Base-by-base conservation (phyloP, 2,113 vertebrate species). In the Oreochromis aureus region DNA sequence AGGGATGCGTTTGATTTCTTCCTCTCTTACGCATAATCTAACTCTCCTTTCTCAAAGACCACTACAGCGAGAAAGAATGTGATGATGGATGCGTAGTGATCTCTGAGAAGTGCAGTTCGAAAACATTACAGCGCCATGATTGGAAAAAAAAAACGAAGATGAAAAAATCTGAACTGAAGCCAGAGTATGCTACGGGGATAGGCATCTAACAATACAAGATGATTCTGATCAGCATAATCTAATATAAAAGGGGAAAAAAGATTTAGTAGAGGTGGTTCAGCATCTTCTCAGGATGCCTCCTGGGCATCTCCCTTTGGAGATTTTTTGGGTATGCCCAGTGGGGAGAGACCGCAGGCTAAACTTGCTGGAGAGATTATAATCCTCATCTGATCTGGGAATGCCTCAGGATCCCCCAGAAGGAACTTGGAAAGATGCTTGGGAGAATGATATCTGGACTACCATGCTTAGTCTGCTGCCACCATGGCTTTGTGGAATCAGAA, bases 391-490 rank as follows among this genome's bases (percentile, higher is more conserved):
- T 18, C 71, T 51, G 71, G 71, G 24, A 76, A 76, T 3, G 16
- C 44, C 44, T 76, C 69, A 76, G 16, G 44, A 30, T 30, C 16
- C 71, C 71, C 24, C 24, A 76, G 71, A 24, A 76, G 6, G 24
- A 48, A 6, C 44, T 76, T 0, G 0, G 44, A 0, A 76, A 18
- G 71, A 48, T 76, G 2, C 2, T 76, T 2, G 24, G 24, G 15
- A 76, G 15, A 30, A 76, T 4, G 0, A 30, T 18, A 48, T 30
- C 71, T 76, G 24, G 71, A 51, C 71, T 51, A 48, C 44, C 24
- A 11, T 51, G 71, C 44, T 51, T 51, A 76, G 24, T 30, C 4
- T 32, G 44, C 4, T 76, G 44, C 44, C 24, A 32, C 24, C 10
- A 76, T 32, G 15, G 12, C 44, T 76, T 76, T 76, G 24, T 51